A percentile compares a stretch with the other conserved stretches of the same genome.
Conservation (phyloP, 2,113 vertebrate species). For the Suricata suricatta region DNA sequence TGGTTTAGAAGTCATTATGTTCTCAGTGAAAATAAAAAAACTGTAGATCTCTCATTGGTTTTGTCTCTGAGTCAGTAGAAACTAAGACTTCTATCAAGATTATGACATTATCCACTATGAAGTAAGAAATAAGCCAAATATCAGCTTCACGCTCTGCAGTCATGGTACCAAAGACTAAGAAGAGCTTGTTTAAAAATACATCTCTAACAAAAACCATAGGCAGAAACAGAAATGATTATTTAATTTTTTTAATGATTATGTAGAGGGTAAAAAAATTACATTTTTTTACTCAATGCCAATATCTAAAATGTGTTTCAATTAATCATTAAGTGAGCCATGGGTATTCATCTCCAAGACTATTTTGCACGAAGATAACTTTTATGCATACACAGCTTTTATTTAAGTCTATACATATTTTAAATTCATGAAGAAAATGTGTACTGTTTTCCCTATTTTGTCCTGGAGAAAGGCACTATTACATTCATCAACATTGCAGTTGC, state of each 20-base stretch:
- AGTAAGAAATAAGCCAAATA: not conserved
- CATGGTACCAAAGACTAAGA: not conserved
- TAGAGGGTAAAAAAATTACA: not conserved
- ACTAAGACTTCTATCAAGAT: not conserved
- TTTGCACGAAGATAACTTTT: not conserved
- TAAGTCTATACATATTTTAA: conserved; percentile 28
- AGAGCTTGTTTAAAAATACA: not conserved
- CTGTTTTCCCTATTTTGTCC: not conserved
- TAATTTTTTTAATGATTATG: not conserved
- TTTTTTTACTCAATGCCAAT: not conserved
- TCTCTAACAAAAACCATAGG: not conserved
- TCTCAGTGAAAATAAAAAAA: conserved; percentile 7
- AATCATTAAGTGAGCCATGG: not conserved
- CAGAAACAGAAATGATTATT: conserved; percentile 24
- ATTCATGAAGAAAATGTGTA: not conserved
- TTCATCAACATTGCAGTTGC: not conserved
- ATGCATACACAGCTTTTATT: not conserved
- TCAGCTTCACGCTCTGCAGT: not conserved
- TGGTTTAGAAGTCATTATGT: not conserved
- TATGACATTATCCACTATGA: not conserved
- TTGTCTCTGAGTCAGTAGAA: not conserved
- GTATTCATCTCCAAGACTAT: not conserved
- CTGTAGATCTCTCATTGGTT: not conserved
- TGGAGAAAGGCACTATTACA: not conserved
- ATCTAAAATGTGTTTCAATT: conserved; percentile 7